Conservation (phyloP, 1,140 invertebrate genomes). For the Ceratina australensis region DNA sequence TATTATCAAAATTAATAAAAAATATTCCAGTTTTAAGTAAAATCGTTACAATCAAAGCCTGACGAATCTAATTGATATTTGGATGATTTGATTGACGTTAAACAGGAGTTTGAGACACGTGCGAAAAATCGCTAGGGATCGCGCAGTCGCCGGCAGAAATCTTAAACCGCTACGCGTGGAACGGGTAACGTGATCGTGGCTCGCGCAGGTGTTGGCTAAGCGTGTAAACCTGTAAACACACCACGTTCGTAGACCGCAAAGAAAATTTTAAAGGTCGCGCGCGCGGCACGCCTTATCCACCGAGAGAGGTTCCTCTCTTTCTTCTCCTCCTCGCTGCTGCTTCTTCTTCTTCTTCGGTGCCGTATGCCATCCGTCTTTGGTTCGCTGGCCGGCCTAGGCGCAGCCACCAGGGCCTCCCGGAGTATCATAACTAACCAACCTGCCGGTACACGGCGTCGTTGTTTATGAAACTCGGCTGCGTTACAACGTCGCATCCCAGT, state of each 20-base stretch:
- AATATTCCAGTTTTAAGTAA: too few relatives aligned
- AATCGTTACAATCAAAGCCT: too few relatives aligned
- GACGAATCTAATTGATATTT: too few relatives aligned
- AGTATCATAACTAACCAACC: constrained; percentile 70
- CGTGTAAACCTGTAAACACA: constrained; percentile 51
- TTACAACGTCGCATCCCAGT: constrained; percentile 44
- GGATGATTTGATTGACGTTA: too few relatives aligned
- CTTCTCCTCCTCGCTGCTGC: neutral
- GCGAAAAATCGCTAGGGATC: neutral
- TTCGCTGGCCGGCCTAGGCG: constrained; percentile 36
- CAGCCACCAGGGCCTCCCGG: constrained; percentile 49
- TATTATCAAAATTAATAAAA: too few relatives aligned
- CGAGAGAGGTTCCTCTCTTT: constrained; percentile 39
- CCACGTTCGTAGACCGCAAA: constrained; percentile 43
- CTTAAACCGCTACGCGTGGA: constrained; percentile 16
- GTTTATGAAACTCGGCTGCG: constrained; percentile 64
- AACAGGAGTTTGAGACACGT: too few relatives aligned
- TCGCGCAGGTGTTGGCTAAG: constrained; percentile 62
- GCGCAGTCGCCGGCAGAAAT: constrained; percentile 29
- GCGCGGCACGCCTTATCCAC: constrained; percentile 57
- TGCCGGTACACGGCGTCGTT: constrained; percentile 60
- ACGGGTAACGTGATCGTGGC: constrained; percentile 42
- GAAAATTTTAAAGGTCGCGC: constrained; percentile 76
- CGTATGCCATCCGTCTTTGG: constrained; percentile 64
- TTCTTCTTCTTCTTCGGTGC: constrained; percentile 55